A percentile compares a stretch with the other conserved stretches of the same genome.
These are phyloP conservation scores for Sabatieria punctata DNA, from an alignment of 2,888 invertebrate genomes.

Conservation along the genomic window DNA sequence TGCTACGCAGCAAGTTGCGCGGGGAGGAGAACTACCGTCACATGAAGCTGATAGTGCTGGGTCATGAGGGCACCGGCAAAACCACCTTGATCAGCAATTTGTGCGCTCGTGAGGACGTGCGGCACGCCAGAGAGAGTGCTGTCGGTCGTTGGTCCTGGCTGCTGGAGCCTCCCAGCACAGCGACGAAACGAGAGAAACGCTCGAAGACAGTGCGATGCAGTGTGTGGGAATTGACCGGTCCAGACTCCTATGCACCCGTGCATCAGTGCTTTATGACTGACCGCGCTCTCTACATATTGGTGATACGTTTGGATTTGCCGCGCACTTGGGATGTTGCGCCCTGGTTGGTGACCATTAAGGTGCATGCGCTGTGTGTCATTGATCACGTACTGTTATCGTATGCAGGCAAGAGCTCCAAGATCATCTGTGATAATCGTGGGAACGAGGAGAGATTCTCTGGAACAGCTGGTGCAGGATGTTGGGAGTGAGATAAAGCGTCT, in stretches of 20 bases:
- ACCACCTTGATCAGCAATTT: no score
- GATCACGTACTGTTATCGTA: neutral
- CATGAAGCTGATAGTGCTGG: constrained; percentile 2
- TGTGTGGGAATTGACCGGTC: constrained; percentile 4
- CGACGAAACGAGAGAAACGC: no score
- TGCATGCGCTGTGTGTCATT: no score
- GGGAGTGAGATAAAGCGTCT: no score
- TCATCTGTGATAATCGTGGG: constrained; percentile 3
- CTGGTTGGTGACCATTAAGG: constrained; percentile 5
- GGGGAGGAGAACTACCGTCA: constrained; percentile 1
- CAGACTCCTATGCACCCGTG: neutral
- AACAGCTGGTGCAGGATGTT: no score
- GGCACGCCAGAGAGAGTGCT: no score
- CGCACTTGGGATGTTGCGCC: neutral
- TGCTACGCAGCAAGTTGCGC: neutral
- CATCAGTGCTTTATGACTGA: constrained; percentile 8
- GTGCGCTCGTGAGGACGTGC: no score
- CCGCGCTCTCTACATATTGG: constrained; percentile 2
- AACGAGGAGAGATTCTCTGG: neutral
- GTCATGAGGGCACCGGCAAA: no score
- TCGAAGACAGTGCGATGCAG: no score
- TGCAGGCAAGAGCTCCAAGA: constrained; percentile 5
- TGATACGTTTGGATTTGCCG: neutral
- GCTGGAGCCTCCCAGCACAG: no score
- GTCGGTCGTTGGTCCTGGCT: no score